These are phyloP conservation scores for Bradypodion ventrale DNA, from an alignment of 2,797 vertebrate species.

Conservation along the genomic window DNA sequence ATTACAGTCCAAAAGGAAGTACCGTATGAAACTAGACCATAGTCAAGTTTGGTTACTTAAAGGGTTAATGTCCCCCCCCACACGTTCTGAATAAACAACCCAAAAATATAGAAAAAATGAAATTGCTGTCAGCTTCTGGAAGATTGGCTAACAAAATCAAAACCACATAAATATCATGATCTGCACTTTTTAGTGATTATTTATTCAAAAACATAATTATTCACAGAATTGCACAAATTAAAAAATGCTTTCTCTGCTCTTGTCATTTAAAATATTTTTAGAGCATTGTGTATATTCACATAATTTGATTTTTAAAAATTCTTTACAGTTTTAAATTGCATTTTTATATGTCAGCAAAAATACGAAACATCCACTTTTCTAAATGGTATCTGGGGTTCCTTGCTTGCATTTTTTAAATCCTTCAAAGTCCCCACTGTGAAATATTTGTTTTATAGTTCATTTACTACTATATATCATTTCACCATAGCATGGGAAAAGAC, in stretches of 20 bases:
- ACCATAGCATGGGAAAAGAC: not conserved
- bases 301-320: not conserved
- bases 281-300: no score
- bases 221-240: no score
- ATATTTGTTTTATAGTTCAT: not conserved
- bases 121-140: not conserved
- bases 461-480: not conserved
- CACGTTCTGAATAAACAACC: constrained; percentile 2
- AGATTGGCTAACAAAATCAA: constrained; percentile 3
- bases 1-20: not conserved
- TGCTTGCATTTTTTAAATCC: not conserved
- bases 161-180: not conserved
- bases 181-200: no score
- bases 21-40: not conserved
- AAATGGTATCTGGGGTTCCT: not conserved
- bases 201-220: no score
- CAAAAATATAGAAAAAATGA: not conserved
- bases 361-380: not conserved
- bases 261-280: no score
- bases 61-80: not conserved
- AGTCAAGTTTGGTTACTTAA: not conserved
- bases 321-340: not conserved
- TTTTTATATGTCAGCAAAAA: not conserved
- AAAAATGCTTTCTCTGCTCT: no score
- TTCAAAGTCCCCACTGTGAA: not conserved